Conservation (phyloP, 2,797 vertebrate species). For the Anguilla marmorata region DNA sequence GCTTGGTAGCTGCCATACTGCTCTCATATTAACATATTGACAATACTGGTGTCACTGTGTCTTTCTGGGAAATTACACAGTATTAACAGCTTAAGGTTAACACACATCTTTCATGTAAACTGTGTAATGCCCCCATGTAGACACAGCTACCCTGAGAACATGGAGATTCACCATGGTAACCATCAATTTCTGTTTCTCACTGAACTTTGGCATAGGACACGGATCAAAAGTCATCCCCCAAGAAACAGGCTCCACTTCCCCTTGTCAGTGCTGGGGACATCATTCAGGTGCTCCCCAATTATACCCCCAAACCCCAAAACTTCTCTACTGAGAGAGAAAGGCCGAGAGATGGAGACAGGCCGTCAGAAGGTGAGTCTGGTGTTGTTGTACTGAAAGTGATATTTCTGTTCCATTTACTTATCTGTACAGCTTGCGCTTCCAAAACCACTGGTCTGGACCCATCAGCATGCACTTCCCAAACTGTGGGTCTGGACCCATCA, state of each 20-base stretch:
- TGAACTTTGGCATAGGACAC: constrained; percentile 53
- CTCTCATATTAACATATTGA: not conserved
- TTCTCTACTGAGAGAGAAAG: constrained; percentile 41
- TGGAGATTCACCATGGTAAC: not conserved
- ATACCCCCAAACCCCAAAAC: constrained; percentile 27
- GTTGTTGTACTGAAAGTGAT: not conserved
- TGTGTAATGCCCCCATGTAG: not conserved
- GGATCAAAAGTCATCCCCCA: constrained; percentile 50
- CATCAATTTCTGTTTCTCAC: not conserved
- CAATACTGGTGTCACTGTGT: too few species aligned
- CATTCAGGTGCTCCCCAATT: constrained; percentile 65
- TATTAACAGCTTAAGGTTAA: not conserved
- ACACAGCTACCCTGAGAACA: not conserved
- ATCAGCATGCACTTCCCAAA: not conserved
- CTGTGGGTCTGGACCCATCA: not conserved
- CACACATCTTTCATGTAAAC: not conserved
- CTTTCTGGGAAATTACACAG: too few species aligned
- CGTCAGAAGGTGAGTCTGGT: constrained; percentile 47
- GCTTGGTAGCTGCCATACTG: not conserved
- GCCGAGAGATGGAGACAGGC: constrained; percentile 48
- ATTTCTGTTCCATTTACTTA: not conserved
- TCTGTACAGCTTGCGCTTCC: not conserved
- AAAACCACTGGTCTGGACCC: not conserved
- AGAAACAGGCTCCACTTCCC: constrained; percentile 58
- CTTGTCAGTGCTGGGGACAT: constrained; percentile 72